Percentiles rank a stretch among this genome's conserved stretches.
phyloP scores from a whole-genome alignment of 92 coral and sea anemone species.

The Nematostella vectensis region DNA sequence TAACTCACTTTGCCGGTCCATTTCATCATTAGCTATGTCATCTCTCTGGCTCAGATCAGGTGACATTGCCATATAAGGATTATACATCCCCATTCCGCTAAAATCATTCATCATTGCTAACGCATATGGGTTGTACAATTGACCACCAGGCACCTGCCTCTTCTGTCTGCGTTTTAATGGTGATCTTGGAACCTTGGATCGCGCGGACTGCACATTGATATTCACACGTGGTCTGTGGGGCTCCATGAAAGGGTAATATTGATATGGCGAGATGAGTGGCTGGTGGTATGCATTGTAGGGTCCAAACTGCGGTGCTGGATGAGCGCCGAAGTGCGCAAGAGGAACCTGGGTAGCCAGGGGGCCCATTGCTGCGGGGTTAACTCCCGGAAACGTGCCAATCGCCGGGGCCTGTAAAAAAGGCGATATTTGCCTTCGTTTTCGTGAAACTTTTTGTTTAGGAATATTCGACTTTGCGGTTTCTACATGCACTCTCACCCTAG shows the following conservation, averaged over 20 bases:
- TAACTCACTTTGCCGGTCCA: not conserved
- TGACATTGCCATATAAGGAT: slow-evolving; percentile 13
- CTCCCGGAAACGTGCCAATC: slow-evolving; percentile 15
- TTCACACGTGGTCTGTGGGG: slow-evolving; percentile 69
- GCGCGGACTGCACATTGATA: slow-evolving; percentile 83
- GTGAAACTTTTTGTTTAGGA: slow-evolving; percentile 23
- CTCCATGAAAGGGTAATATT: slow-evolving; percentile 18
- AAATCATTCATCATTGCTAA: slow-evolving; percentile 8
- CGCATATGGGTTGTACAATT: slow-evolving; percentile 15
- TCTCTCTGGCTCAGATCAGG: not conserved
- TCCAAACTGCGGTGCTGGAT: slow-evolving; percentile 8
- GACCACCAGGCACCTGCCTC: slow-evolving; percentile 25
- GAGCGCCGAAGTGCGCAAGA: slow-evolving; percentile 4
- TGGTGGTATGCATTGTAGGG: not conserved
- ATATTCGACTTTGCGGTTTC: slow-evolving; percentile 78
- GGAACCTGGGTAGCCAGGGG: not conserved
- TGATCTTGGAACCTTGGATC: slow-evolving; percentile 55
- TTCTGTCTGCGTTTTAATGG: slow-evolving; percentile 30
- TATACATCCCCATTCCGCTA: slow-evolving; percentile 6
- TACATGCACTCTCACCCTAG: slow-evolving; percentile 70
- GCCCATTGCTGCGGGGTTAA: slow-evolving; percentile 4
- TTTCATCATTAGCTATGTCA: slow-evolving; percentile 7
- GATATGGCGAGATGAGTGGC: slow-evolving; percentile 26
- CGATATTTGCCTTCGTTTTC: slow-evolving; percentile 46
- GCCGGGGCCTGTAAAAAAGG: slow-evolving; percentile 36